Conservation (phyloP, 2,888 invertebrate genomes). For the Aphodius sticticus region DNA sequence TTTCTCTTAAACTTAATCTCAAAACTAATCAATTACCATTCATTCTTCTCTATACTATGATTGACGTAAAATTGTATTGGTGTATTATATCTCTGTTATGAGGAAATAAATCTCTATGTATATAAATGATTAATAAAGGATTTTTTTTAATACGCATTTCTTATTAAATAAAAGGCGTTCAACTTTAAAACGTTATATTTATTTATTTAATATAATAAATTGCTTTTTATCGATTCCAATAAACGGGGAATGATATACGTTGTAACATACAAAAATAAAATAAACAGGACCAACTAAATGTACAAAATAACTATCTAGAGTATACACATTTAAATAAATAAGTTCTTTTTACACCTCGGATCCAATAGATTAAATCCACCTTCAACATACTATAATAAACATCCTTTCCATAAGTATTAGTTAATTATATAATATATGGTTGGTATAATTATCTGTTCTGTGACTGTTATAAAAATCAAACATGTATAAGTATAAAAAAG, state of each 20-base stretch:
- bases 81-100: conserved; percentile 1
- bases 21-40: not conserved
- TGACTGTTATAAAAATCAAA: not conserved
- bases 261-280: conserved; percentile 4
- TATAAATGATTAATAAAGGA: not conserved
- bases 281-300: conserved; percentile 4
- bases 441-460: not conserved
- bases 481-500: conserved; percentile 4
- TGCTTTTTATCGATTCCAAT: not conserved
- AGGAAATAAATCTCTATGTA: not conserved
- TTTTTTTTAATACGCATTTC: not conserved
- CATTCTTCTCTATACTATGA: not conserved
- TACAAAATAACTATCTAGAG: not conserved
- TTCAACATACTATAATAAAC: not conserved
- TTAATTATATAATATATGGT: not conserved
- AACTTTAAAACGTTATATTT: conserved; percentile 4
- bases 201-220: not conserved
- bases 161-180: not conserved
- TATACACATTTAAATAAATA: not conserved
- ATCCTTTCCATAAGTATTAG: not conserved
- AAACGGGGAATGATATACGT: not conserved
- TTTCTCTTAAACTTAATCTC: not conserved
- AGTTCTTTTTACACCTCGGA: not conserved
- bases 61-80: not conserved
- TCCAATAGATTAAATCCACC: not conserved